A percentile compares a stretch with the other conserved stretches of the same genome.
Evolutionary conservation across 2,888 invertebrate genomes (phyloP).

Genomic region (Dusona sp.): DNA sequence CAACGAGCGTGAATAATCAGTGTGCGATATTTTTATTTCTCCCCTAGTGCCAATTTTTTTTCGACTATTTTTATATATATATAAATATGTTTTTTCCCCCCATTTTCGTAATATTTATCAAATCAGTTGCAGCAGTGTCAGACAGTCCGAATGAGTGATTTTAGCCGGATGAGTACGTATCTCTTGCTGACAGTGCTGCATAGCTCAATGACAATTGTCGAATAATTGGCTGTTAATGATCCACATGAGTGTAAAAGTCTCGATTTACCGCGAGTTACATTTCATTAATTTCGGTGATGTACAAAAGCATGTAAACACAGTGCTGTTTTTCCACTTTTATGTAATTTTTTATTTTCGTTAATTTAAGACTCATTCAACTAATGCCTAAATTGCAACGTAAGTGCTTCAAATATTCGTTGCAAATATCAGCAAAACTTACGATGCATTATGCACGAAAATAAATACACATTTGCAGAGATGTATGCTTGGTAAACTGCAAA

Average conservation of each 20-base stretch:
- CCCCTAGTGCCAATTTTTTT: slow-evolving; percentile 20
- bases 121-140: not conserved
- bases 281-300: slow-evolving; percentile 1
- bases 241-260: not conserved
- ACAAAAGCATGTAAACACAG: not conserved
- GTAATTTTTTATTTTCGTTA: not conserved
- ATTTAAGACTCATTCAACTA: slow-evolving; percentile 13
- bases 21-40: slow-evolving; percentile 8
- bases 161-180: not conserved
- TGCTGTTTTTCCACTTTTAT: not conserved
- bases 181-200: not conserved
- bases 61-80: not conserved
- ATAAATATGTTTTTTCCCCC: not conserved
- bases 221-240: slow-evolving; percentile 18
- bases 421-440: slow-evolving; percentile 29
- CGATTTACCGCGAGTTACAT: slow-evolving; percentile 13
- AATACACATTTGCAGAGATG: slow-evolving; percentile 43
- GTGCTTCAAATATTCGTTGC: not conserved
- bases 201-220: not conserved
- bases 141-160: not conserved
- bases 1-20: slow-evolving; percentile 33
- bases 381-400: not conserved
- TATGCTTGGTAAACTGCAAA: slow-evolving; percentile 56
- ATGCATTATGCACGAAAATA: slow-evolving; percentile 27
- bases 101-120: slow-evolving; percentile 24